Evolutionary conservation across 2,113 vertebrate genomes (phyloP).

Genomic region (Phoxinus phoxinus): DNA sequence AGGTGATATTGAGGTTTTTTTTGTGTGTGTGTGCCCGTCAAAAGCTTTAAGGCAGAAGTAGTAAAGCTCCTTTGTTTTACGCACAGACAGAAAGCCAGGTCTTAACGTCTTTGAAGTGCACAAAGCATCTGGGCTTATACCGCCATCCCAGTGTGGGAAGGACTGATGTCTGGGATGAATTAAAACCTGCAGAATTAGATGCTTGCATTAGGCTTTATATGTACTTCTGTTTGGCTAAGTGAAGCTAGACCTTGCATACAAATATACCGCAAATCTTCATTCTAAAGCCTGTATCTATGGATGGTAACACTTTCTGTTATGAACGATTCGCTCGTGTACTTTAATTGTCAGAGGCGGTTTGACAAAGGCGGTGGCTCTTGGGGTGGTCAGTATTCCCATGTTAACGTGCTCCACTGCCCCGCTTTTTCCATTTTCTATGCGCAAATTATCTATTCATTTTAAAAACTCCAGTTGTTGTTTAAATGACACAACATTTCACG

Average conservation of each 20-base stretch:
- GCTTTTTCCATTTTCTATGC: background rate
- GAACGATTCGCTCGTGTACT: background rate
- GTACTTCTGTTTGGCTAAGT: constrained; percentile 71
- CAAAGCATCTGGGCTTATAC: constrained; percentile 73
- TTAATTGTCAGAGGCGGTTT: background rate
- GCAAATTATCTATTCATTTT: background rate
- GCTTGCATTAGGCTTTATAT: constrained; percentile 60
- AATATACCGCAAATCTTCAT: constrained; percentile 53
- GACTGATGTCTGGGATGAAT: constrained; percentile 74
- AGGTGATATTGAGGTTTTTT: constrained; percentile 62
- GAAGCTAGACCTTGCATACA: constrained; percentile 69
- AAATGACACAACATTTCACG: background rate
- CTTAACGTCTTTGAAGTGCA: constrained; percentile 76
- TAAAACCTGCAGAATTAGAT: constrained; percentile 71
- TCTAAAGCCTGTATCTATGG: constrained; percentile 11
- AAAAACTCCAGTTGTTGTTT: background rate
- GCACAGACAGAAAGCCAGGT: constrained; percentile 62
- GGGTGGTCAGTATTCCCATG: background rate
- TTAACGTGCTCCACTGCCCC: constrained; percentile 36
- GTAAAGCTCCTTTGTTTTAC: constrained; percentile 70
- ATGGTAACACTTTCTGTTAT: constrained; percentile 38
- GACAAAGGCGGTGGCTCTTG: background rate
- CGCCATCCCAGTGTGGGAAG: constrained; percentile 67
- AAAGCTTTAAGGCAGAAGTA: constrained; percentile 60
- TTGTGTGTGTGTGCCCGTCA: constrained; percentile 33